A percentile compares a stretch with the other conserved stretches of the same genome.
Evolutionary conservation across 2,888 invertebrate genomes (phyloP).

Genomic region (Orthosia gracilis): DNA sequence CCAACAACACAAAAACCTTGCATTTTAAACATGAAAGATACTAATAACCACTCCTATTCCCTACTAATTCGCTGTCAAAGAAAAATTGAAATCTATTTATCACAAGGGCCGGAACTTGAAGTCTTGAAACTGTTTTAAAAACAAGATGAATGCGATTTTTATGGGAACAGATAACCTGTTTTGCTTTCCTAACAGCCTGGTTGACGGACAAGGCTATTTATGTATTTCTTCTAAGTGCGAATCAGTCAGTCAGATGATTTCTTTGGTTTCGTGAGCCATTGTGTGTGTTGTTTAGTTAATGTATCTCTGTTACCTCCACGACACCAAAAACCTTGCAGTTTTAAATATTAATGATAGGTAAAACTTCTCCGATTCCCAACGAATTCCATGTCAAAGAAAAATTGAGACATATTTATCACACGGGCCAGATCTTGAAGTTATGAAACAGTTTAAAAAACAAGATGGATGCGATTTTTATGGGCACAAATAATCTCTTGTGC

Average conservation of each 20-base stretch:
- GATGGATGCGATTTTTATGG: conserved; percentile 57
- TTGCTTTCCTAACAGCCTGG: conserved; percentile 40
- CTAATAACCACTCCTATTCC: neutral
- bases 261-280: neutral
- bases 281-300: too few relatives aligned
- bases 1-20: conserved; percentile 18
- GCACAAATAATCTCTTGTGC: conserved; percentile 29
- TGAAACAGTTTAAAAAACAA: too few relatives aligned
- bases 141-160: conserved; percentile 55
- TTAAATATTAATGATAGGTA: too few relatives aligned
- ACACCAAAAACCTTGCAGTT: too few relatives aligned
- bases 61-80: conserved; percentile 38
- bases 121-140: conserved; percentile 15
- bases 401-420: conserved; percentile 39
- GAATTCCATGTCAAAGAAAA: too few relatives aligned
- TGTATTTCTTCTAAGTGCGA: conserved; percentile 32
- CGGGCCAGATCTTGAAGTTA: conserved; percentile 11
- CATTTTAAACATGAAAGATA: conserved; percentile 12
- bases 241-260: conserved; percentile 45
- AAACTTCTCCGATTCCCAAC: too few relatives aligned
- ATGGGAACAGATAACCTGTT: conserved; percentile 41
- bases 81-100: conserved; percentile 46
- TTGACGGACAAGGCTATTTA: conserved; percentile 54
- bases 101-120: conserved; percentile 22
- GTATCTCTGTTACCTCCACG: too few relatives aligned